phyloP scores from a whole-genome alignment of 2,113 vertebrate species.

The Apeltes quadracus region DNA sequence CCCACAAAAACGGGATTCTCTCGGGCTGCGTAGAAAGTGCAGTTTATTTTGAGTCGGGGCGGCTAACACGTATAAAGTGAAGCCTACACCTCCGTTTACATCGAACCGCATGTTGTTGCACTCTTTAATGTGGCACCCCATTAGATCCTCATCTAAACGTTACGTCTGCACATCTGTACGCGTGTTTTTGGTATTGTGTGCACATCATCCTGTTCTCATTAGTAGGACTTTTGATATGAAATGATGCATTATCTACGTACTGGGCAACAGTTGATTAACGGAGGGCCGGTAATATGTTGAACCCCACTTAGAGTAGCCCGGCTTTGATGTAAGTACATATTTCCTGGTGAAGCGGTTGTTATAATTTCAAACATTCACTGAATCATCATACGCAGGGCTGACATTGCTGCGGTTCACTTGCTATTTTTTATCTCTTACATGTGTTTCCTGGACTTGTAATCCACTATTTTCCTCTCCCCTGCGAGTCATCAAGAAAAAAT shows the following conservation, averaged over 20 bases:
- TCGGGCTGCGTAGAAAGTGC: slow-evolving; percentile 1
- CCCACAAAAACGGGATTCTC: slow-evolving; percentile 21
- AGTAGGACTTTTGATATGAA: slow-evolving; percentile 78
- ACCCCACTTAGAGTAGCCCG: slow-evolving; percentile 58
- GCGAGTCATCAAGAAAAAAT: slow-evolving; percentile 54
- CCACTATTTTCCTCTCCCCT: slow-evolving; percentile 52
- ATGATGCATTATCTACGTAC: slow-evolving; percentile 74
- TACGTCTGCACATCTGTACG: slow-evolving; percentile 63
- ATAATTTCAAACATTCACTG: slow-evolving; percentile 74
- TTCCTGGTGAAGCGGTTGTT: slow-evolving; percentile 74
- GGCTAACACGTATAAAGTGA: slow-evolving; percentile 31
- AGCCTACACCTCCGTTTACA: slow-evolving; percentile 27
- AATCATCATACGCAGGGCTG: slow-evolving; percentile 75
- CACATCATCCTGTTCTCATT: slow-evolving; percentile 75
- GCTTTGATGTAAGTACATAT: slow-evolving; percentile 80
- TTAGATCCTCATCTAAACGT: slow-evolving; percentile 62
- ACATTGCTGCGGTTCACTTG: slow-evolving; percentile 69
- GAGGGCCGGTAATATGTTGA: slow-evolving; percentile 69
- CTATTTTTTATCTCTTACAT: slow-evolving; percentile 64
- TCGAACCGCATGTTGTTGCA: slow-evolving; percentile 34
- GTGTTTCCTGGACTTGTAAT: slow-evolving; percentile 67
- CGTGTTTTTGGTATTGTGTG: slow-evolving; percentile 62
- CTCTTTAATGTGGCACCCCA: slow-evolving; percentile 62
- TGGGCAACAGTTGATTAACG: slow-evolving; percentile 74
- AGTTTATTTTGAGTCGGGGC: slow-evolving; percentile 25